Conservation (phyloP, 2,888 invertebrate species). For the Melolontha melolontha region DNA sequence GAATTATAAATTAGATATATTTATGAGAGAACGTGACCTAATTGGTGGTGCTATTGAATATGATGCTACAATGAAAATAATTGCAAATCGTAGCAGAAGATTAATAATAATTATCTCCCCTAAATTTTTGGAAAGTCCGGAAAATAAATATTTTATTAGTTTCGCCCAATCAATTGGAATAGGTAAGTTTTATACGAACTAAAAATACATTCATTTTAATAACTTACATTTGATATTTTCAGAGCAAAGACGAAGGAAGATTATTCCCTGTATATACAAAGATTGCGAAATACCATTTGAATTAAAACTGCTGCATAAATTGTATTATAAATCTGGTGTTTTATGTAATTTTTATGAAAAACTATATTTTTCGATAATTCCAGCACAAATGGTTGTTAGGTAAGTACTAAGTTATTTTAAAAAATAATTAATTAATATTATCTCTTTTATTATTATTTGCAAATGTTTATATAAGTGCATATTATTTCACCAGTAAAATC, state of each 20-base stretch:
- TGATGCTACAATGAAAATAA: slow-evolving; percentile 78
- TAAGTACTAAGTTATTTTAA: not conserved
- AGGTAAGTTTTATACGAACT: slow-evolving; percentile 68
- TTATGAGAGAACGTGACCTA: slow-evolving; percentile 80
- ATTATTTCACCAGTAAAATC: too few relatives aligned
- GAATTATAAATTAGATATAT: slow-evolving; percentile 75
- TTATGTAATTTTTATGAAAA: slow-evolving; percentile 80
- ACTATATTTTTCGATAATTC: slow-evolving; percentile 69
- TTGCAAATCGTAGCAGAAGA: slow-evolving; percentile 81
- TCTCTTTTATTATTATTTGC: too few relatives aligned
- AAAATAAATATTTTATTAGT: slow-evolving; percentile 82
- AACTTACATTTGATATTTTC: slow-evolving; percentile 39
- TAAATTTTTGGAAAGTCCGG: slow-evolving; percentile 81
- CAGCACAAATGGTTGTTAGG: slow-evolving; percentile 36
- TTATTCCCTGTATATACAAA: slow-evolving; percentile 82
- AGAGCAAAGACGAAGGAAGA: slow-evolving; percentile 66
- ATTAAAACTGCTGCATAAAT: slow-evolving; percentile 74
- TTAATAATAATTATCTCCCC: slow-evolving; percentile 85
- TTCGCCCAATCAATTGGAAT: slow-evolving; percentile 86
- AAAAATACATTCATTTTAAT: not conserved
- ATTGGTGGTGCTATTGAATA: slow-evolving; percentile 79
- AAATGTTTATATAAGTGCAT: too few relatives aligned
- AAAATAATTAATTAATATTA: too few relatives aligned
- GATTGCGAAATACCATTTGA: slow-evolving; percentile 74
- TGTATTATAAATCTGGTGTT: slow-evolving; percentile 69